Base-by-base conservation (phyloP, 2,888 invertebrate genomes). In the Chesias legatella region DNA sequence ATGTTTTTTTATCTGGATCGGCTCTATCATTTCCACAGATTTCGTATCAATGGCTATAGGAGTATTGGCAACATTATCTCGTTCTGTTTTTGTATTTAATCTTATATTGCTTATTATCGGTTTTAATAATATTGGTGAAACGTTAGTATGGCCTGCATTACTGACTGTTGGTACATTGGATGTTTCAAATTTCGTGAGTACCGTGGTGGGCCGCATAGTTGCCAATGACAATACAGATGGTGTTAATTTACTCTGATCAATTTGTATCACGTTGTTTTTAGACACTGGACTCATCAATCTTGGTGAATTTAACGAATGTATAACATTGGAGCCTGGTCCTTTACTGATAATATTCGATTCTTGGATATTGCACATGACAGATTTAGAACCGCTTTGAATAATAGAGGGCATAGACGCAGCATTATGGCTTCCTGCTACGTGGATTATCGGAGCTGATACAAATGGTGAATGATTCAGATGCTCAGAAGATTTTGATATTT, bases 191-290 rank as follows among this genome's bases (percentile, higher is more conserved):
- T 79, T 82, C 9, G 80, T 70, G 23, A 81, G 48, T 31, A 83
- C 73, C 28, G 82, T 69, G 4, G 81, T 63, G 21, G 80, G 63
- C 60, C 81, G 67, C 26, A 80, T 72, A 17, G 74, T 64, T 26
- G 84, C 68, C 75, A 84, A 78, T 10, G 86, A 78, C 40, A 85
- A 59, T 24, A 86, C 83, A 26, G 86, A 76, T 8, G 77, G 60
- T 33, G 77, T 61, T 7, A 67, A 64, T 63, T 81, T 85, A 48
- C 62, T 78, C 10, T 75, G 41, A 48, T 84, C 83, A 41, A 82
- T 59, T 53, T 84, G 80, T 48, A 79, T 67, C 10, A 79, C 63
- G 53, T 74, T 84, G 30, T 67, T 67, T 40, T 78, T 64, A 13
- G 84, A 66, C 7, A 67, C 60, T 21, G 79, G 75, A 24, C 79